Evolutionary conservation across 2,113 vertebrate species (phyloP).

Genomic region (Sigmodon hispidus): DNA sequence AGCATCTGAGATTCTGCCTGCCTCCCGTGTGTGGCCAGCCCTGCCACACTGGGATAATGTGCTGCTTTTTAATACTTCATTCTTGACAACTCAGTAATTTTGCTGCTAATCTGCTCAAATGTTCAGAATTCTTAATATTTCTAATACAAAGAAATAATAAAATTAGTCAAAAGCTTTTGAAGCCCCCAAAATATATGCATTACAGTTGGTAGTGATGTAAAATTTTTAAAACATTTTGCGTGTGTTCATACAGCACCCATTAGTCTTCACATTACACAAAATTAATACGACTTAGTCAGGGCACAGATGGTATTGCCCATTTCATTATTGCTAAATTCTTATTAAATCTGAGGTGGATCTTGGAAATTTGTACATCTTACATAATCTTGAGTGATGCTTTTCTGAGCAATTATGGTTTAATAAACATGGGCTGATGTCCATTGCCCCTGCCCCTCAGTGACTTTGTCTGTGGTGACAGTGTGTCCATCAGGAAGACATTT

Average conservation of each 20-base stretch:
- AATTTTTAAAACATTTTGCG: not conserved
- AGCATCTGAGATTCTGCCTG: not conserved
- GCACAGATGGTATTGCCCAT: not conserved
- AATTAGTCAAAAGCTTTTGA: not conserved
- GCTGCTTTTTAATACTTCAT: not conserved
- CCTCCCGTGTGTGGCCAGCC: not conserved
- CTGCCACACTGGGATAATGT: not conserved
- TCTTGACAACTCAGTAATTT: not conserved
- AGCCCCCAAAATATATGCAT: not conserved
- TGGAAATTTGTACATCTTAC: not conserved
- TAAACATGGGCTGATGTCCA: not conserved
- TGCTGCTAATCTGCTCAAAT: not conserved
- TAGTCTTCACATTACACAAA: not conserved
- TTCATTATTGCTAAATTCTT: not conserved
- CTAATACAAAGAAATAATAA: not conserved
- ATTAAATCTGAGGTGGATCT: not conserved
- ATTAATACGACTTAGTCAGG: not conserved
- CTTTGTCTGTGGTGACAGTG: not conserved
- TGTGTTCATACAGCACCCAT: not conserved
- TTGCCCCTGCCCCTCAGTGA: not conserved
- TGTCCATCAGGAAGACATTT: not conserved
- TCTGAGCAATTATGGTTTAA: not conserved
- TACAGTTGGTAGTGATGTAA: not conserved
- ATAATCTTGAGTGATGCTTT: not conserved
- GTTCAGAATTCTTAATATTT: conserved; percentile 22